phyloP scores from a whole-genome alignment of 2,113 vertebrate species.

The Protobothrops flavoviridis region DNA sequence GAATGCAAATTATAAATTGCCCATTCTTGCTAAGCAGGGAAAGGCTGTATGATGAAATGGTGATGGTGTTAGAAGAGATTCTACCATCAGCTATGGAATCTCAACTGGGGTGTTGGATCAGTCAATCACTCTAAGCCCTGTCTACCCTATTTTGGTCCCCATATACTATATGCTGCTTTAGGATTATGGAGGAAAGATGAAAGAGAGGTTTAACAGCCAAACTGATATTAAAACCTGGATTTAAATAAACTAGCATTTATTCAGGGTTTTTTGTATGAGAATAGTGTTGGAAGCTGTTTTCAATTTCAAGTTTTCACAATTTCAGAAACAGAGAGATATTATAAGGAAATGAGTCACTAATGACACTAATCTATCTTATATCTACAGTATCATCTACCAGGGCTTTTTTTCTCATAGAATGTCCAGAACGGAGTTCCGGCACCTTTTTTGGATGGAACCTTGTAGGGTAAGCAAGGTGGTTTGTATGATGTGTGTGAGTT shows the following conservation, averaged over 20 bases:
- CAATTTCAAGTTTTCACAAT: neutral
- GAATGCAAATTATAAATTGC: neutral
- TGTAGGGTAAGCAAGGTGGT: no score
- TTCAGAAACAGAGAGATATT: neutral
- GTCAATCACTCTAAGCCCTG: neutral
- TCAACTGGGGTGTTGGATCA: neutral
- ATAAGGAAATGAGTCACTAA: neutral
- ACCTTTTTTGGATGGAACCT: no score
- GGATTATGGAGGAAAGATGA: neutral
- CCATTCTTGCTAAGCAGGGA: neutral
- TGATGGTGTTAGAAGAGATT: neutral
- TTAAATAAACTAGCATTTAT: neutral
- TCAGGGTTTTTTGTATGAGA: neutral
- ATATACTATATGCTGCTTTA: neutral
- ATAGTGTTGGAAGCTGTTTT: neutral
- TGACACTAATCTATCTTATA: neutral
- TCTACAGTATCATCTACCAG: neutral
- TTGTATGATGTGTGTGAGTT: no score
- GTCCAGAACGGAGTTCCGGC: no score
- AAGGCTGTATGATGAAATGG: neutral
- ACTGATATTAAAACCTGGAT: fast-evolving
- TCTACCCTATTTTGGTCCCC: neutral
- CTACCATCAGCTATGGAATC: neutral
- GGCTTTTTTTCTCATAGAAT: no score
- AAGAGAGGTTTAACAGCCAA: neutral